Base-by-base conservation (phyloP, 1,140 invertebrate species). In the Drosophila obscura region DNA sequence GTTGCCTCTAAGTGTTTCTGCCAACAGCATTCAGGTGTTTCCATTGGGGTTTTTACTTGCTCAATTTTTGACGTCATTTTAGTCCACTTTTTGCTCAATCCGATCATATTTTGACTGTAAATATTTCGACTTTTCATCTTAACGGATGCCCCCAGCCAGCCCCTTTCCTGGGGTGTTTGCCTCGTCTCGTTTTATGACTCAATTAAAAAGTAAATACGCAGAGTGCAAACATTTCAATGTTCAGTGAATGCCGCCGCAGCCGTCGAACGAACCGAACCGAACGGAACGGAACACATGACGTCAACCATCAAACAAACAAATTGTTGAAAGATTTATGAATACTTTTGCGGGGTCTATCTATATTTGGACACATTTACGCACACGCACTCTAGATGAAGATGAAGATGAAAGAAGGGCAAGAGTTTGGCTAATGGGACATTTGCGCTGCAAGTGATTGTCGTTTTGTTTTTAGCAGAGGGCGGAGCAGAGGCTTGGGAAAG, bases 191-290 rank as follows among this genome's bases (percentile, higher is more conserved):
- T 83, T 84, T 84, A 84, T 84, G 81, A 85, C 61, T 85, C 81
- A 85, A 87, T 85, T 87, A 74, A 81, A 81, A 77, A 77, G 58
- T 72, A 85, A 85, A 81, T 80, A 87, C 67, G 60, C 50, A 46
- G 41, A 73, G 57, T 68, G 60, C 62, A 80, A 85, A 80, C 65
- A 82, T 75, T 52, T 64, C 48, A 53, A 63, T 76, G 62, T 59
- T 67, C 51, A 44, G 52, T 45, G 68, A 61, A 71, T 48, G 79
- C 73, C 60, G 80, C 74, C 80, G 81, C 22, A 24, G 22, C 22
- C 22, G 22, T 24, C 22, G 22, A 24, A 24, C 22, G 22, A 4
- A 24, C 2, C 35, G 26, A 39, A 35, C 19, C 19, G 19, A 19
- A 24, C 22, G 22, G 22, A 24, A 19, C 19, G 39, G 19, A 51